These are phyloP conservation scores for Sebastes hubbsi DNA, from an alignment of 2,797 vertebrate species.

Conservation along the genomic window DNA sequence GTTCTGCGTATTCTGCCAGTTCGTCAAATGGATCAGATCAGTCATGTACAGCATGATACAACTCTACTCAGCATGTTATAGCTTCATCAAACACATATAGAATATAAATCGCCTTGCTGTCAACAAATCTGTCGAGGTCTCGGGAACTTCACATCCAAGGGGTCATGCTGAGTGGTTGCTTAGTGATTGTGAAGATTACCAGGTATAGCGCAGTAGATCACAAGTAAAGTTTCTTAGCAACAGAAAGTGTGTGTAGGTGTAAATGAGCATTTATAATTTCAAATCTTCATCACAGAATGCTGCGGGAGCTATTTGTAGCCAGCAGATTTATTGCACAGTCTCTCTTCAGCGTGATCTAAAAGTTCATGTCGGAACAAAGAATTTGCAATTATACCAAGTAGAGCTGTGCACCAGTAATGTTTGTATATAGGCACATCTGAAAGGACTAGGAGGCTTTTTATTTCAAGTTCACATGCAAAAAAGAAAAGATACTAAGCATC, in stretches of 20 bases:
- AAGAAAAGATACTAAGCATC: background rate
- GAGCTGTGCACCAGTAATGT: background rate
- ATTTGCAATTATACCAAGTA: background rate
- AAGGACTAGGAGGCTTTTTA: too few relatives aligned
- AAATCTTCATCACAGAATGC: constrained; percentile 29
- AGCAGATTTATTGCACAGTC: background rate
- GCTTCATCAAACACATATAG: background rate
- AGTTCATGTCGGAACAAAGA: background rate
- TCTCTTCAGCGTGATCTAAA: background rate
- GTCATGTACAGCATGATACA: background rate
- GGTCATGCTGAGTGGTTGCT: constrained; percentile 43
- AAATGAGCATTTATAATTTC: constrained; percentile 41
- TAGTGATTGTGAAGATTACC: constrained; percentile 50
- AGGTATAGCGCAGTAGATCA: constrained; percentile 25
- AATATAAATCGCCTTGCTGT: background rate
- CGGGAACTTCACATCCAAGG: background rate
- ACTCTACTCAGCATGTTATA: background rate
- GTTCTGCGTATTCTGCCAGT: background rate
- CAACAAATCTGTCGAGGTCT: constrained; percentile 2
- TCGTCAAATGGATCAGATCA: background rate
- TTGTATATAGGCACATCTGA: background rate
- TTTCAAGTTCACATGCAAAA: background rate
- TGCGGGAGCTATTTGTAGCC: constrained; percentile 21
- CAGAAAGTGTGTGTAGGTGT: constrained; percentile 53
- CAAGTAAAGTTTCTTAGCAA: constrained; percentile 67